Conservation (phyloP, 1,140 invertebrate species). For the Anoplolepis gracilipes region DNA sequence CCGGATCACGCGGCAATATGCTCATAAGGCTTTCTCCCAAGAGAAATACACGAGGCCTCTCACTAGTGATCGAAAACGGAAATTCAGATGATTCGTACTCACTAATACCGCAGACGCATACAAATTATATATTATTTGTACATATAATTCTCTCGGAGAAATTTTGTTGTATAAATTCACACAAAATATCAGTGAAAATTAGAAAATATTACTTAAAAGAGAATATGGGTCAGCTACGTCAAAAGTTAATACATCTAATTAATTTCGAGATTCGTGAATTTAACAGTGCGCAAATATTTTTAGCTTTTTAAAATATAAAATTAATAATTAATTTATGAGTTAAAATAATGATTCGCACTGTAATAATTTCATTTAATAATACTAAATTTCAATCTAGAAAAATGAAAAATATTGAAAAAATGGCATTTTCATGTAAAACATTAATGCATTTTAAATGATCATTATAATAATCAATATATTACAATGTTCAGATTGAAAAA, state of each 20-base stretch:
- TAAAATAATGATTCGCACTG: too few species aligned
- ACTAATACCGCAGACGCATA: neutral
- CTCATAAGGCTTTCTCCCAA: slow-evolving; percentile 21
- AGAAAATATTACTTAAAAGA: neutral
- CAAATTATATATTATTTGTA: neutral
- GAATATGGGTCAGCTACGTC: too few species aligned
- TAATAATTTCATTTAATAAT: too few species aligned
- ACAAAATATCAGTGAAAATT: neutral
- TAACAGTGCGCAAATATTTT: too few species aligned
- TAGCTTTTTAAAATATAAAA: too few species aligned
- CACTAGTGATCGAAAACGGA: neutral
- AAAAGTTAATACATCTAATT: too few species aligned
- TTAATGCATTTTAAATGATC: too few species aligned
- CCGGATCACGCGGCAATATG: slow-evolving; percentile 9
- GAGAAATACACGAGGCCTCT: slow-evolving; percentile 29
- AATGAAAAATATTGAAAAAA: neutral
- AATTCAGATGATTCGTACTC: neutral
- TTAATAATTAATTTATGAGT: too few species aligned
- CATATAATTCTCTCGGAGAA: neutral
- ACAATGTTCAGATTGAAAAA: neutral
- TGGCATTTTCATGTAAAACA: neutral
- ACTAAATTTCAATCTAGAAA: neutral
- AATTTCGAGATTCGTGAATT: too few species aligned
- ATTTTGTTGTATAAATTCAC: neutral
- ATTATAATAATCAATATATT: too few species aligned